Evolutionary conservation across 2,888 invertebrate genomes (phyloP).

Genomic region (Pseudococcus jackbeardsleyi): DNA sequence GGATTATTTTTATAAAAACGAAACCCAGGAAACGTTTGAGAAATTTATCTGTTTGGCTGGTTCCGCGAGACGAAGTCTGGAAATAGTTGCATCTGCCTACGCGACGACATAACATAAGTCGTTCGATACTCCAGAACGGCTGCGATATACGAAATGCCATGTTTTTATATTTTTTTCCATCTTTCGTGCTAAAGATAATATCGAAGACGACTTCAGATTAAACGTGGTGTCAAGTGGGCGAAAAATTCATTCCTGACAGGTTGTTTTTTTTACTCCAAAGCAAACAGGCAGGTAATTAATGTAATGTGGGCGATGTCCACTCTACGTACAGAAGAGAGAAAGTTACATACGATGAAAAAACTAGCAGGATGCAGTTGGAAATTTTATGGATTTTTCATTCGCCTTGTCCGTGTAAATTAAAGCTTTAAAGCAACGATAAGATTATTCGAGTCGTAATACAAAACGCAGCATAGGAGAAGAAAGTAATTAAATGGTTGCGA

Average conservation of each 20-base stretch:
- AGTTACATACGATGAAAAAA: neutral
- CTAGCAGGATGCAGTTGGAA: conserved; percentile 9
- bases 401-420: conserved; percentile 15
- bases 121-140: conserved; percentile 37
- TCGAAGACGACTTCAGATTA: neutral
- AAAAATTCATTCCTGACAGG: neutral
- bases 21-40: conserved; percentile 8
- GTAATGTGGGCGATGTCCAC: conserved; percentile 38
- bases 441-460: neutral
- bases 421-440: neutral
- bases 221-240: neutral
- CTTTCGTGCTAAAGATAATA: neutral
- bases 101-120: conserved; percentile 13
- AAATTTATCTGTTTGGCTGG: conserved; percentile 18
- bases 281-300: neutral
- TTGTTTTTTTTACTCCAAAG: neutral
- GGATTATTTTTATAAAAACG: conserved; percentile 5
- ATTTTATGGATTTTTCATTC: conserved; percentile 26
- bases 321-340: neutral
- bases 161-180: conserved; percentile 11
- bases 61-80: neutral
- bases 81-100: conserved; percentile 44
- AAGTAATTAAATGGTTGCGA: conserved; percentile 13
- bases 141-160: neutral
- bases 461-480: neutral